These are phyloP conservation scores for Hormiphora californensis DNA, from an alignment of 37 sponge, comb jelly and placozoan species.

Conservation along the genomic window DNA sequence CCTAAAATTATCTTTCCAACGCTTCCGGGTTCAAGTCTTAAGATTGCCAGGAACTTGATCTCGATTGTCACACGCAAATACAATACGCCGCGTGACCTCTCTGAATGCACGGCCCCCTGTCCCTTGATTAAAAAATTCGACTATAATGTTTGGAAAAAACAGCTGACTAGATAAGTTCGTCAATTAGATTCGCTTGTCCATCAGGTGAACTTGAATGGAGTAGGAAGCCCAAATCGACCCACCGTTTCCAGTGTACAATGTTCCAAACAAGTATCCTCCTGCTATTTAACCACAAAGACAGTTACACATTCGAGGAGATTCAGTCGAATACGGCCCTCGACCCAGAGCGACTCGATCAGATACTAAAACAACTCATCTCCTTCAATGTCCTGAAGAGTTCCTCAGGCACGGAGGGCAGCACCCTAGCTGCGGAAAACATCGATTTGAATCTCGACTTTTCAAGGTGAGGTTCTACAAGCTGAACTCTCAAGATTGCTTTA, in stretches of 20 bases:
- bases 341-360: constrained; percentile 71
- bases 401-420: background rate
- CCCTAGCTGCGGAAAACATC: no score
- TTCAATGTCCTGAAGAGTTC: constrained; percentile 74
- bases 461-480: background rate
- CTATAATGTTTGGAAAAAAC: no score
- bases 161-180: no score
- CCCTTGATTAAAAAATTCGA: no score
- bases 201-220: constrained; percentile 48
- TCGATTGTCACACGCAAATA: no score
- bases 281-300: constrained; percentile 70
- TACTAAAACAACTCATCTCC: constrained; percentile 63
- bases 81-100: no score
- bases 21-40: no score
- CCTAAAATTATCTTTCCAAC: no score
- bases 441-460: background rate
- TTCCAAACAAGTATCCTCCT: constrained; percentile 91
- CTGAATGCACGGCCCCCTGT: no score
- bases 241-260: constrained; percentile 58
- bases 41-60: no score
- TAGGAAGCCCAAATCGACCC: constrained; percentile 13
- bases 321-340: constrained; percentile 68
- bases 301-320: constrained; percentile 61
- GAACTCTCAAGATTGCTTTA: no score
- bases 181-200: no score